Evolutionary conservation across 2,888 invertebrate genomes (phyloP).

Genomic region (Thereva nobilitata): DNA sequence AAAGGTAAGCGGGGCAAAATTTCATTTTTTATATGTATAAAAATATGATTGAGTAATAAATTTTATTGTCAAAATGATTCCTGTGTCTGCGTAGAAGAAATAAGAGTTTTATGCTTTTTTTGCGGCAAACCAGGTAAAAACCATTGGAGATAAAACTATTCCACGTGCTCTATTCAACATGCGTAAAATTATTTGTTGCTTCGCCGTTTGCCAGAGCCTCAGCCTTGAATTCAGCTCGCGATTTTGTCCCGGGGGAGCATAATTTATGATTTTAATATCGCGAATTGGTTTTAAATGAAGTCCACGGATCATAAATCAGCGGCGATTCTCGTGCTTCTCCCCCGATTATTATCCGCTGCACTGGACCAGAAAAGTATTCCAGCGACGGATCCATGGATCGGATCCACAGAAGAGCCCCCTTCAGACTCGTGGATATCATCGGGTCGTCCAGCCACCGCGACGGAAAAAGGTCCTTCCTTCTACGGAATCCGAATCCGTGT

Average conservation of each 20-base stretch:
- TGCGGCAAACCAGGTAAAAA: too few species aligned
- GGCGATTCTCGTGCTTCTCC: conserved; percentile 29
- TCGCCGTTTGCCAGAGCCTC: conserved; percentile 11
- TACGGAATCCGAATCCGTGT: conserved; percentile 19
- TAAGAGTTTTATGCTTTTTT: too few species aligned
- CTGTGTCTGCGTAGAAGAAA: too few species aligned
- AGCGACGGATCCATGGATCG: not conserved
- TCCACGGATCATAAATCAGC: conserved; percentile 37
- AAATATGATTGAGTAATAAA: too few species aligned
- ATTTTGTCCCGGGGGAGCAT: conserved; percentile 4
- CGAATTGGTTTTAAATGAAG: conserved; percentile 38
- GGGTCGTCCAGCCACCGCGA: conserved; percentile 22
- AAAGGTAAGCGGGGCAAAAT: too few species aligned
- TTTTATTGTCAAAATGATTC: too few species aligned
- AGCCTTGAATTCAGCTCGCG: conserved; percentile 1
- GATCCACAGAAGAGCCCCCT: conserved; percentile 16
- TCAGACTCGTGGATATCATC: not conserved
- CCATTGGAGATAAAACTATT: not conserved
- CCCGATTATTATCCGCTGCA: conserved; percentile 39
- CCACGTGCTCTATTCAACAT: conserved; percentile 27
- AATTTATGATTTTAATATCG: conserved; percentile 40
- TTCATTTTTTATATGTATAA: too few species aligned
- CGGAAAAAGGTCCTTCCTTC: conserved; percentile 35
- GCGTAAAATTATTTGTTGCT: conserved; percentile 32
- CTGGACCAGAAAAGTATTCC: conserved; percentile 37